Evolutionary conservation across 1,140 invertebrate species (phyloP).

Genomic region (Euwallacea similis): DNA sequence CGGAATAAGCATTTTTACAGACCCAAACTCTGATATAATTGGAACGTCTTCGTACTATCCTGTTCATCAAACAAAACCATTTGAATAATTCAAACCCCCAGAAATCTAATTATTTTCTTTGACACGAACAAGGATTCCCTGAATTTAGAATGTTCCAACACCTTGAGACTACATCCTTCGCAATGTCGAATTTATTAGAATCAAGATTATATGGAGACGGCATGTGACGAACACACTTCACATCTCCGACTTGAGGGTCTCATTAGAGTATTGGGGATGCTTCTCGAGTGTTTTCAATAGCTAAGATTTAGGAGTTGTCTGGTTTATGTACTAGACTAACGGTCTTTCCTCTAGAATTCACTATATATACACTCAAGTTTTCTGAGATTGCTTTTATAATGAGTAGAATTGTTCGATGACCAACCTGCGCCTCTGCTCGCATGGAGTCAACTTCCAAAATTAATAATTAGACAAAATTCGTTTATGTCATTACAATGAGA

Average conservation of each 20-base stretch:
- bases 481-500: too few species aligned
- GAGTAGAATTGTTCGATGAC: too few species aligned
- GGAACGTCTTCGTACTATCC: not conserved
- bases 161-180: constrained; percentile 14
- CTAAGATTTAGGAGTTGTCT: constrained; percentile 29
- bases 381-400: too few species aligned
- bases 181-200: constrained; percentile 30
- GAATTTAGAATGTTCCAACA: constrained; percentile 19
- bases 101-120: constrained; percentile 18
- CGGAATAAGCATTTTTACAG: constrained; percentile 32
- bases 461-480: too few species aligned
- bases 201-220: constrained; percentile 30
- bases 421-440: too few species aligned
- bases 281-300: constrained; percentile 36
- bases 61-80: not conserved
- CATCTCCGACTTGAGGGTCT: constrained; percentile 36
- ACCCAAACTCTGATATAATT: not conserved
- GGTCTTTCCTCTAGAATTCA: not conserved
- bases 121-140: not conserved
- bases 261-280: constrained; percentile 38
- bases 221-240: constrained; percentile 38
- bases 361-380: too few species aligned
- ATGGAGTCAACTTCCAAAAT: too few species aligned
- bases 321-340: constrained; percentile 8
- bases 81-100: constrained; percentile 1